Evolutionary conservation across 2,888 invertebrate genomes (phyloP), one percentile per base, ranked within the genome.

Genomic region (Tetragonisca angustula): DNA sequence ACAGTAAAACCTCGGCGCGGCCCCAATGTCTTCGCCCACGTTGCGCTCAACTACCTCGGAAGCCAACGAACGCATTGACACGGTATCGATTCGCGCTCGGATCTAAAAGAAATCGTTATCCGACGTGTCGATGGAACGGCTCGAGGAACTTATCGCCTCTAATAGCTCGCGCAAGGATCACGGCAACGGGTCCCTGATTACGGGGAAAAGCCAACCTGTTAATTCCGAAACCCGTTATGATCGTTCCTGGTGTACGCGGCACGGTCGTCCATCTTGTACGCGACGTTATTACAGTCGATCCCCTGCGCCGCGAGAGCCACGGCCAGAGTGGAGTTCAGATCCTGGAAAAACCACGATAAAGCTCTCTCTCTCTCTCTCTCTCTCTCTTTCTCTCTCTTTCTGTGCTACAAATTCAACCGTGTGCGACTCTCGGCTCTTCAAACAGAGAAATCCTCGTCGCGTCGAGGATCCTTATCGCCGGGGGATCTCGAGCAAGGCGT

Each of bases 401-500:
- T n/a, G 9, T 2, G 5, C 21, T 67, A 68, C 36, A 75, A 74
- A 79, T 50, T 79, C 36, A n/a, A 4, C 43, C 17, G 19, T 2
- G 52, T 4, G 52, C 43, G 4, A 75, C 65, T n/a, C 36, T 4
- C 19, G 54, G 52, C 27, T 27, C 50, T 24, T 64, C 62, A 32
- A 54, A 54, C 49, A 36, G 76, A 24, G 76, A 76, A 69, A 68
- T 61, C 32, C n/a, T 21, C 71, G 64, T 71, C n/a, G 50, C 32
- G 32, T 2, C n/a, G 19, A 13, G 32, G 59, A 70, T 32, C 15
- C 36, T 78, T 81, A 70, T 85, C 72, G 54, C 54, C 32, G 32
- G 4, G 4, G 62, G 54, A 78, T 81, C 81, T 81, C 49, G 78
- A 62, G 32, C 62, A 32, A 71, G 64, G 77, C 59, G 81, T 86